These are phyloP conservation scores for Syrphus vitripennis DNA, from an alignment of 2,888 invertebrate species.

Conservation along the genomic window DNA sequence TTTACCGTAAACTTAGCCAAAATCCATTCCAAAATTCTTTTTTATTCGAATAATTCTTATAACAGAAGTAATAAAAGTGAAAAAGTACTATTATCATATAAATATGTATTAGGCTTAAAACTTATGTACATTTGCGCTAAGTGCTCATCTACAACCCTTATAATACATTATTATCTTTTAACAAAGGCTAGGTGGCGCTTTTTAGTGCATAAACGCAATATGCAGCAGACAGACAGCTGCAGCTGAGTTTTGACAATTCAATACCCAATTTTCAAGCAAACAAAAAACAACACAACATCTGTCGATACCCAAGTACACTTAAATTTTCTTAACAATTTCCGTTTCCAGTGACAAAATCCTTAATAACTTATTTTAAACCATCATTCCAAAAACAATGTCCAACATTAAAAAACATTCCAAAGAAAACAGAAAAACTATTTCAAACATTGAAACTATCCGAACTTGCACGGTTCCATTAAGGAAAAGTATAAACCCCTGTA, in stretches of 20 bases:
- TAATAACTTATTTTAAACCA: background rate
- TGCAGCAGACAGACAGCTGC: too few species aligned
- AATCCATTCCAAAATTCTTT: too few species aligned
- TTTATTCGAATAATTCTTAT: too few species aligned
- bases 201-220: background rate
- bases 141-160: background rate
- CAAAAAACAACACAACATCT: conserved; percentile 13
- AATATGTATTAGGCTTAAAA: too few species aligned
- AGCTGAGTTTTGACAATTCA: background rate
- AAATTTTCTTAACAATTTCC: background rate
- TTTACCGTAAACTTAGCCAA: too few species aligned
- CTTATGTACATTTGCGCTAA: background rate
- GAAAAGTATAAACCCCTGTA: conserved; percentile 21
- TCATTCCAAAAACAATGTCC: conserved; percentile 37
- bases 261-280: background rate
- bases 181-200: background rate
- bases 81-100: too few species aligned
- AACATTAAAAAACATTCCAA: conserved; percentile 66
- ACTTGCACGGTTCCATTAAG: conserved; percentile 10
- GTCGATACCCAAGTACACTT: background rate
- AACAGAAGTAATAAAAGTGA: too few species aligned
- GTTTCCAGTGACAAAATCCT: background rate
- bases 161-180: background rate
- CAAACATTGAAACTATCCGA: conserved; percentile 10
- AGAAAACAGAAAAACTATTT: conserved; percentile 24